Evolutionary conservation across 1,140 invertebrate genomes (phyloP).

Genomic region (Drosophila truncata): DNA sequence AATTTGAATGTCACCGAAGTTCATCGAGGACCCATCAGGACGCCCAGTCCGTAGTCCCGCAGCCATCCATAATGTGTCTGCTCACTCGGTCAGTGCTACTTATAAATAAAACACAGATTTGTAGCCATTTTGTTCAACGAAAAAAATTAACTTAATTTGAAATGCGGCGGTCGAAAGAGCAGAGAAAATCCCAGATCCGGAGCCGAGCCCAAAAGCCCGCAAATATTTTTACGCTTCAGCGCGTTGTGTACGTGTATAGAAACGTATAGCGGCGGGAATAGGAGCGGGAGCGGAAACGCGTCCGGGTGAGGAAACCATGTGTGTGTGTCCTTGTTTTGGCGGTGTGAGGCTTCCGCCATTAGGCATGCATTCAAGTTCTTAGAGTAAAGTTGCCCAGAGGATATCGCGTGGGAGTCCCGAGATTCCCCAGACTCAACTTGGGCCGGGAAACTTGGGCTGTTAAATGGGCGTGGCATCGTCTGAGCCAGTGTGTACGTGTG

Average conservation of each 20-base stretch:
- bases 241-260: conserved; percentile 27
- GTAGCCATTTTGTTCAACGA: conserved; percentile 47
- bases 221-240: conserved; percentile 71
- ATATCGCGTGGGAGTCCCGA: conserved; percentile 23
- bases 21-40: conserved; percentile 44
- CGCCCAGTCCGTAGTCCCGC: conserved; percentile 2
- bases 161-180: conserved; percentile 36
- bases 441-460: conserved; percentile 15
- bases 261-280: conserved; percentile 10
- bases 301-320: conserved; percentile 5
- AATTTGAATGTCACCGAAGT: conserved; percentile 60
- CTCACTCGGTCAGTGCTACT: conserved; percentile 43
- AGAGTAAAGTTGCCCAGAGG: conserved; percentile 49
- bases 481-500: conserved; percentile 26
- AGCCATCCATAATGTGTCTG: conserved; percentile 52
- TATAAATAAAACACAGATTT: conserved; percentile 77
- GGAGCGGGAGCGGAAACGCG: neutral
- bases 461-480: conserved; percentile 37
- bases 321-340: conserved; percentile 18
- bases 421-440: conserved; percentile 24
- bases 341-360: conserved; percentile 42
- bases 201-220: conserved; percentile 53
- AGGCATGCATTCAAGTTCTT: conserved; percentile 71
- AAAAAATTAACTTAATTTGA: conserved; percentile 65
- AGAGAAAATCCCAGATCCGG: conserved; percentile 24